Conservation (phyloP, 2,888 invertebrate species). For the Volucella zonaria region DNA sequence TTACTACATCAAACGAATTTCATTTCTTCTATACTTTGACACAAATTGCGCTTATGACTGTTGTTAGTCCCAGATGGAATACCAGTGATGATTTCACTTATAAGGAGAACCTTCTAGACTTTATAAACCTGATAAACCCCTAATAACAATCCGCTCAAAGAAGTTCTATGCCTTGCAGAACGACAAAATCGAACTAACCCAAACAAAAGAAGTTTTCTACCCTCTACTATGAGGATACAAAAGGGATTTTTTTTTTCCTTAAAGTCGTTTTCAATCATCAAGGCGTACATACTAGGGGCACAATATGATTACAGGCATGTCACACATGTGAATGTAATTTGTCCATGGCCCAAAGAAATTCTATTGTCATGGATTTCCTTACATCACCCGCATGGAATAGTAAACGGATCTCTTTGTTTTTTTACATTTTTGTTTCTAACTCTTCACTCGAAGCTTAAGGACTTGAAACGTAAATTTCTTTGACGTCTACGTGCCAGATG, state of each 20-base stretch:
- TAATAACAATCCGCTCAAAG: too few relatives aligned
- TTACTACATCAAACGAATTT: too few relatives aligned
- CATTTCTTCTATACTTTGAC: too few relatives aligned
- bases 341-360: constrained; percentile 1
- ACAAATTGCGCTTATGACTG: too few relatives aligned
- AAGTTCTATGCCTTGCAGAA: neutral
- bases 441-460: constrained; percentile 11
- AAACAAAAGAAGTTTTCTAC: neutral
- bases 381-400: neutral
- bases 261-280: constrained; percentile 5
- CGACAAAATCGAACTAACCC: neutral
- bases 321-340: constrained; percentile 40
- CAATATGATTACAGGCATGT: constrained; percentile 5
- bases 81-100: too few relatives aligned
- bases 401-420: constrained; percentile 12
- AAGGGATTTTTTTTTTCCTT: neutral
- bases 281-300: neutral
- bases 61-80: too few relatives aligned
- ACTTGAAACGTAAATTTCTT: constrained; percentile 41
- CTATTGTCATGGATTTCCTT: neutral
- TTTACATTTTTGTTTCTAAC: neutral
- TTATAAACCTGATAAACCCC: too few relatives aligned
- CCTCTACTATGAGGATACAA: neutral
- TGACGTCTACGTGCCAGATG: constrained; percentile 47
- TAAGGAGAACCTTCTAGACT: too few relatives aligned